phyloP scores from a whole-genome alignment of 2,113 vertebrate genomes.

The Trematomus loennbergii region DNA sequence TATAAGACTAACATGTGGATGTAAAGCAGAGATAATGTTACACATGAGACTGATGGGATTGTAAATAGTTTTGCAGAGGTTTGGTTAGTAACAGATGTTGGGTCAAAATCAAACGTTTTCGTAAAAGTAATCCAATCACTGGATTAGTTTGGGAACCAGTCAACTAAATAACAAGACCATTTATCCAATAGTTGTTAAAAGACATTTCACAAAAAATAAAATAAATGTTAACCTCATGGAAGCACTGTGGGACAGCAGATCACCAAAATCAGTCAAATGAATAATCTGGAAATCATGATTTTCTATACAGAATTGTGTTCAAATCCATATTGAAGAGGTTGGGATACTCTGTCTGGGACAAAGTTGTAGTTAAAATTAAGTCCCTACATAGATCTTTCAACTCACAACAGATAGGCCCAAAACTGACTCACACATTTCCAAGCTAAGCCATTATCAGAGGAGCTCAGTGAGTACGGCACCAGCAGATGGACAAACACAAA shows the following conservation, averaged over 20 bases:
- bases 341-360: not conserved
- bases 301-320: not conserved
- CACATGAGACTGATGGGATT: not conserved
- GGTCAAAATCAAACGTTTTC: not conserved
- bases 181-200: not conserved
- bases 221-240: not conserved
- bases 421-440: not conserved
- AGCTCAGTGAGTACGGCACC: not conserved
- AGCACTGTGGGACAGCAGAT: no score
- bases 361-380: not conserved
- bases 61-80: not conserved
- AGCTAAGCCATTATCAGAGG: not conserved
- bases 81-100: not conserved
- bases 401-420: no score
- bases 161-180: not conserved
- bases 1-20: no score
- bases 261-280: no score
- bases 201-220: not conserved
- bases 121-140: not conserved
- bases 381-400: no score
- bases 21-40: no score
- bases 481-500: slow-evolving; percentile 42
- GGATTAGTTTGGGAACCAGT: not conserved
- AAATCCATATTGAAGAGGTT: not conserved
- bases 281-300: not conserved